Evolutionary conservation across 1,140 invertebrate genomes (phyloP), one percentile per base, ranked within the genome.

Genomic region (Goniozus legneri): DNA sequence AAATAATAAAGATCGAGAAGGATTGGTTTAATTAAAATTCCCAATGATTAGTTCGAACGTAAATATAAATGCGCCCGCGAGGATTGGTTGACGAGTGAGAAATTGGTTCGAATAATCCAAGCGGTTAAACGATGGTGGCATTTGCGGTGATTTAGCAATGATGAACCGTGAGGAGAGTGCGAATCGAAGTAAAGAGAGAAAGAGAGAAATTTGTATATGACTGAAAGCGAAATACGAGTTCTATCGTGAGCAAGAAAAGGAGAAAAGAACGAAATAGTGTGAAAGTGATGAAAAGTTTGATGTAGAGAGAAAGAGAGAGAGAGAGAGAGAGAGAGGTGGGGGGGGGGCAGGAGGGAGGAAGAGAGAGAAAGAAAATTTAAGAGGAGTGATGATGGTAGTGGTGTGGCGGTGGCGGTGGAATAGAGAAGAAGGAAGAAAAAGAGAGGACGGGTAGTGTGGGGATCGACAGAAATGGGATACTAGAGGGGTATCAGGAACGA

Each of bases 321-420:
- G 14, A 16, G 21, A 30, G 14, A 3, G 22, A 14, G 7, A 18
- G 3, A 18, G 13, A 20, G 2, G 8, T 18, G 21, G 19, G 27
- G 14, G 27, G 14, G 8, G 27, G 2, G 30, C 3, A 22, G 13
- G 40, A 24, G 33, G 19, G 20, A 15, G 8, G 21, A 14, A 22
- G 47, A 45, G 27, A 40, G 44, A 49, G 47, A 33, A 10, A n/a
- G 8, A 15, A 8, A 31, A 44, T 14, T 10, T 22, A 19, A 8
- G 21, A 14, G 21, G 18, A 22, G 4, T 13, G 18, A 21, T 31
- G 21, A 39, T 30, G 40, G 3, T 20, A 27, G 24, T 27, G 24
- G 24, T 27, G 6, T 6, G 24, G 12, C 24, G n/a, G n/a, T n/a
- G n/a, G n/a, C n/a, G n/a, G n/a, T 27, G 12, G 24, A 27, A 27